phyloP scores from a whole-genome alignment of 2,797 vertebrate species.

The Trachops cirrhosus region DNA sequence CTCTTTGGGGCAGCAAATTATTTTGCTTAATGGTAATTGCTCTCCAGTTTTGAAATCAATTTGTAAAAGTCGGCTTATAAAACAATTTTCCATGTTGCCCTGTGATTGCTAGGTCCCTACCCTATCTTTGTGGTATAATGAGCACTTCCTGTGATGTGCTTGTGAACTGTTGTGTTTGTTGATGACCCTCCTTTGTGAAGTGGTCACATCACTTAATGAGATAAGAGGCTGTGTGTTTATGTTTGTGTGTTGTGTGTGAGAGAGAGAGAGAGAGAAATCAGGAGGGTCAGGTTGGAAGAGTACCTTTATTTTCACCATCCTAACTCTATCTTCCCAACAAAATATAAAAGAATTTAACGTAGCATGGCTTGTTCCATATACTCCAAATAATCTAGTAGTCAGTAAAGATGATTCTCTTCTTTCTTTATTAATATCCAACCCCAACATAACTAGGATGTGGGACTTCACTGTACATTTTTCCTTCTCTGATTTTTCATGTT shows the following conservation, averaged over 20 bases:
- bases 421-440: not conserved
- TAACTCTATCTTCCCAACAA: not conserved
- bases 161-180: slow-evolving; percentile 6
- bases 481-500: not conserved
- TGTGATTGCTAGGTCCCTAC: slow-evolving; percentile 63
- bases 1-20: slow-evolving; percentile 83
- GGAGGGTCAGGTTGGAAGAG: not conserved
- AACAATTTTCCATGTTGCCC: slow-evolving; percentile 61
- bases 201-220: slow-evolving; percentile 65
- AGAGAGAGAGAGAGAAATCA: not conserved
- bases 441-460: not conserved
- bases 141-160: slow-evolving; percentile 53
- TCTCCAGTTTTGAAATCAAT: slow-evolving; percentile 68
- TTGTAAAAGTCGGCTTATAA: slow-evolving; percentile 75
- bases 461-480: not conserved
- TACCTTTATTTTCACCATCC: slow-evolving; percentile 35
- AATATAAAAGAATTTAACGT: slow-evolving; percentile 10
- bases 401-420: not conserved
- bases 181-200: slow-evolving; percentile 36
- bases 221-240: slow-evolving; percentile 11
- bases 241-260: not conserved
- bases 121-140: slow-evolving; percentile 72
- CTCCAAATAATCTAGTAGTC: not conserved
- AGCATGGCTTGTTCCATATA: not conserved
- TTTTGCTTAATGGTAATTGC: slow-evolving; percentile 69